Percentiles rank a stretch among this genome's conserved stretches.
phyloP scores from a whole-genome alignment of 2,113 vertebrate species.

The Lycaon pictus region DNA sequence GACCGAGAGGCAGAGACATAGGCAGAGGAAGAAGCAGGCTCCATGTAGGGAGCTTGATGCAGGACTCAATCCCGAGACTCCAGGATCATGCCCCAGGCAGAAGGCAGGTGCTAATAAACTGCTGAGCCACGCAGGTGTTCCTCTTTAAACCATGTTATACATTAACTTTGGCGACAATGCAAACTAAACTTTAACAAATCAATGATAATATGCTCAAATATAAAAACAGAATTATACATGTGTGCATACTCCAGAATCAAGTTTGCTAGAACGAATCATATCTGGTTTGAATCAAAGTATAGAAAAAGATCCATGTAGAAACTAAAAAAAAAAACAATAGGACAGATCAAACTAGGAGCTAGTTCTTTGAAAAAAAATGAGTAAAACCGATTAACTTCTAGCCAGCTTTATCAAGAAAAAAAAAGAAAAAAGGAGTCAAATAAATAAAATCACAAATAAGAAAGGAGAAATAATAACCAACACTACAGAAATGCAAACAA shows the following conservation, averaged over 20 bases:
- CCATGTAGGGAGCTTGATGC: too few relatives aligned
- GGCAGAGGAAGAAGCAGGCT: too few relatives aligned
- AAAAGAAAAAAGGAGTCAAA: too few relatives aligned
- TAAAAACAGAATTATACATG: neutral
- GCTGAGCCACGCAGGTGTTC: too few relatives aligned
- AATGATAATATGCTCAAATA: neutral
- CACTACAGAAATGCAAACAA: too few relatives aligned
- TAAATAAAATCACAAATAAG: too few relatives aligned
- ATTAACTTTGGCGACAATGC: neutral
- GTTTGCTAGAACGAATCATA: neutral
- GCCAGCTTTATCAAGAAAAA: neutral
- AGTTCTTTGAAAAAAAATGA: neutral
- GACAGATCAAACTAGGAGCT: neutral
- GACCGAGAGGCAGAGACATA: too few relatives aligned
- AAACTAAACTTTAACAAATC: conserved; percentile 51
- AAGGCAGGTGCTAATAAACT: too few relatives aligned
- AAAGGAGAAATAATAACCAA: too few relatives aligned
- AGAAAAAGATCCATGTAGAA: neutral
- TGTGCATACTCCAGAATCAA: neutral
- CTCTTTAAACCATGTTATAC: neutral
- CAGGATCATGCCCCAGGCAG: too few relatives aligned
- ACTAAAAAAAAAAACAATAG: neutral
- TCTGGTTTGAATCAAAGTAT: conserved; percentile 26
- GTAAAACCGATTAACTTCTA: neutral
- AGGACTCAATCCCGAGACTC: too few relatives aligned